Base-by-base conservation (phyloP, 1,140 invertebrate genomes). In the Brachionus plicatilis region DNA sequence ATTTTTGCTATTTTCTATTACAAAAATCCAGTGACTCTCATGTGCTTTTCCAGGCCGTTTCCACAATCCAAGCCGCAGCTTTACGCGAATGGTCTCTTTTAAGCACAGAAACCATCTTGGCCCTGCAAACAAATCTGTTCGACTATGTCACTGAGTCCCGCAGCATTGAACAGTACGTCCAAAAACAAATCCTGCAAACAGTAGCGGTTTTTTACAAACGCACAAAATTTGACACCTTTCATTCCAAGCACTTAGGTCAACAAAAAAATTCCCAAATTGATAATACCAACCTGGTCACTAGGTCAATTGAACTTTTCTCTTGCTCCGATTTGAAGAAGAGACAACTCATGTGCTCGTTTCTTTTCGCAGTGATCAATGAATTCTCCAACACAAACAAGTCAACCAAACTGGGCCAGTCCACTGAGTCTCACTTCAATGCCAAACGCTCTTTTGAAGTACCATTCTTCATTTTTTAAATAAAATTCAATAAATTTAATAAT, bases 111-210 rank as follows among this genome's bases (percentile, higher is more conserved):
- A 37, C 37, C n/a, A 56, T 66, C 8, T 14, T 29, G 12, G 53
- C 37, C 12, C 11, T 82, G 27, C 79, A 82, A 29, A 65, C 66
- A 24, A 66, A 66, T 41, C 53, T 82, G 14, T 82, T 82, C 20
- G 7, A n/a, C 9, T 66, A 43, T 11, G 53, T 65, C 20, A 60
- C 11, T 8, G 9, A 65, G 27, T 6, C n/a, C 7, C 14, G 4
- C 20, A 20, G 5, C 14, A 20, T 50, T 20, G 79, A 82, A 14
- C 60, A 68, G 37, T 82, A 65, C 8, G 79, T 82, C 1, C 53
- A 82, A 41, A 60, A 33, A 65, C 79, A 82, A 82, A 82, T 82
- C 24, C 29, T 82, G 33, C 79, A 82, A 68, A 82, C 79, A 33
- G 27, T 82, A 9, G 79, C 79, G 0, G 79, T 82, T n/a, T 68